Evolutionary conservation across 2,797 vertebrate species (phyloP).

Genomic region (Geotrypetes seraphini): DNA sequence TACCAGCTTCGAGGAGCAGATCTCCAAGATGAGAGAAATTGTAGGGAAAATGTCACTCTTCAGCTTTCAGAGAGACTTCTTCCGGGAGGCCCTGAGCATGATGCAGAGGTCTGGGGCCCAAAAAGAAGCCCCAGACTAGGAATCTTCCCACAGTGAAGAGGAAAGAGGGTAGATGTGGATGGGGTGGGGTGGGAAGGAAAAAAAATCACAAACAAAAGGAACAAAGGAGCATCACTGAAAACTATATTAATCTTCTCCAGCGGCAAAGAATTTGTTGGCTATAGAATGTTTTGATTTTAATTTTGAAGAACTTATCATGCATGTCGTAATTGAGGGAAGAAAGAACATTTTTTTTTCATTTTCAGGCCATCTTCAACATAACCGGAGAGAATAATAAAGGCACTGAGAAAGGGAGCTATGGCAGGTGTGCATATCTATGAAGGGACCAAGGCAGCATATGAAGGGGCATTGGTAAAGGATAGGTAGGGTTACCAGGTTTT

Average conservation of each 20-base stretch:
- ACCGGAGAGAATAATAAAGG: too few species aligned
- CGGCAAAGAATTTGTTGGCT: too few species aligned
- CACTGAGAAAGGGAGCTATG: background rate
- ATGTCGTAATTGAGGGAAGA: background rate
- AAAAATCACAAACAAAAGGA: conserved; percentile 22
- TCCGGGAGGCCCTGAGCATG: conserved; percentile 40
- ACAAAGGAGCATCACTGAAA: too few species aligned
- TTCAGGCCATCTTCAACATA: too few species aligned
- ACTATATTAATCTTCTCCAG: too few species aligned
- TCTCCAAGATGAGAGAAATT: conserved; percentile 43
- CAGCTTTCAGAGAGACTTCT: conserved; percentile 39
- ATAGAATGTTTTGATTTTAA: too few species aligned
- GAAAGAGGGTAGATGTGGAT: background rate
- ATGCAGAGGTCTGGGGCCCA: conserved; percentile 21
- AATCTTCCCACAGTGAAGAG: background rate
- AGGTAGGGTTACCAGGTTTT: too few species aligned
- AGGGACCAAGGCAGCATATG: background rate
- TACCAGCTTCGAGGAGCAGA: conserved; percentile 24
- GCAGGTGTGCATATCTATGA: background rate
- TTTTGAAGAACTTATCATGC: too few species aligned
- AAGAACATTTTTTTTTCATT: too few species aligned
- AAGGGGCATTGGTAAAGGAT: background rate
- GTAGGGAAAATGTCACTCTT: conserved; percentile 40
- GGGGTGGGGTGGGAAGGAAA: conserved; percentile 15
- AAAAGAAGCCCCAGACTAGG: conserved; percentile 15